Evolutionary conservation across 2,888 invertebrate genomes (phyloP), one percentile per base, ranked within the genome.

Genomic region (Bimastos eiseni): DNA sequence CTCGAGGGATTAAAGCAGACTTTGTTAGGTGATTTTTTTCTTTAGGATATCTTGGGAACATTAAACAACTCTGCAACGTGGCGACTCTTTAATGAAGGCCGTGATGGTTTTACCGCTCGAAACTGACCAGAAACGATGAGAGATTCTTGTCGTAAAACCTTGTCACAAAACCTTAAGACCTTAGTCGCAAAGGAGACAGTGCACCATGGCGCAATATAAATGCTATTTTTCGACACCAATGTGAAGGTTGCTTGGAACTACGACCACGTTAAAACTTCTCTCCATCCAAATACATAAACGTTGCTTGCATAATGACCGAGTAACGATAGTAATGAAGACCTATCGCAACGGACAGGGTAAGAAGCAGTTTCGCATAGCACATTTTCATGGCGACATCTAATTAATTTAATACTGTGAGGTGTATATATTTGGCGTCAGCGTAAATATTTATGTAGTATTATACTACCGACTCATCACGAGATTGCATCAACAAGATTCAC

Each of bases 271-370:
- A 55, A 55, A 55, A 55, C 5, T 55, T 30, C 55, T 49, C 49
- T 30, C 55, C 55, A 5, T 55, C 55, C 55, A 17, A 55, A 30
- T 30, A 30, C 24, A 55, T 55, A n/a, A 30, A 55, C 55, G 21
- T 55, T n/a, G 70, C n/a, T 70, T n/a, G n/a, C 70, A n/a, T 70
- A 70, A 70, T 70, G 70, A 30, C 70, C n/a, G n/a, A 70, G 70
- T n/a, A 70, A 70, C n/a, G 17, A 8, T n/a, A 70, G 5, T n/a
- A 70, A 70, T 70, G n/a, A n/a, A 70, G 70, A 70, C 30, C 30
- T 11, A 70, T n/a, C 70, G n/a, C 70, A 70, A n/a, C n/a, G 30
- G 70, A n/a, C 70, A n/a, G 70, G 70, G n/a, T 13, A 70, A 70
- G 70, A n/a, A 0, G 0, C n/a, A 17, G n/a, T 70, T n/a, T 5